Conservation (phyloP, 2,797 vertebrate species). For the Arnoldichthys spilopterus region DNA sequence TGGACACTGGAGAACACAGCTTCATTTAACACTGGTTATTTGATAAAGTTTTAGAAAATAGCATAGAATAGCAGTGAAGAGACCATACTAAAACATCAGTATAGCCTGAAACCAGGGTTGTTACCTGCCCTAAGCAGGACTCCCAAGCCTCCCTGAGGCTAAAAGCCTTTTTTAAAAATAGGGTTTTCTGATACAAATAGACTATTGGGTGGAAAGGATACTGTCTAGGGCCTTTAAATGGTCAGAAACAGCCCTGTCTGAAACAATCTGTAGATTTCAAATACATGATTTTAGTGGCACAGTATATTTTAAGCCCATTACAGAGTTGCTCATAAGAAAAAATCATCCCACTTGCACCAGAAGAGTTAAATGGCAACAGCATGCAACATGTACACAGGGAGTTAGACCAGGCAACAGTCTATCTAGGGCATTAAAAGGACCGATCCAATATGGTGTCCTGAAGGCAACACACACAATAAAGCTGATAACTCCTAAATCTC, state of each 20-base stretch:
- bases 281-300: conserved; percentile 52
- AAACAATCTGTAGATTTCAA: conserved; percentile 10
- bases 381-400: conserved; percentile 50
- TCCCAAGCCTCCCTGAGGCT: not conserved
- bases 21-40: conserved; percentile 24
- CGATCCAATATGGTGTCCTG: conserved; percentile 50
- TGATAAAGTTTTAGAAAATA: conserved; percentile 2
- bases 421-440: conserved; percentile 46
- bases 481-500: conserved; percentile 14
- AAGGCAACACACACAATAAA: conserved; percentile 43
- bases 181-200: not conserved
- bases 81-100: not conserved
- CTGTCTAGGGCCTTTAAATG: not conserved
- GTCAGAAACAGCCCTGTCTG: not conserved
- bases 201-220: not conserved
- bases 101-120: not conserved
- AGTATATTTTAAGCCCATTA: conserved; percentile 51
- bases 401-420: conserved; percentile 34
- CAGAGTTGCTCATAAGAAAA: conserved; percentile 48
- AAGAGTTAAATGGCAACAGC: conserved; percentile 46
- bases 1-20: conserved; percentile 13
- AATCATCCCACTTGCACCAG: conserved; percentile 40
- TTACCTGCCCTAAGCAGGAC: not conserved
- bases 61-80: not conserved
- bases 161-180: not conserved